Conservation (phyloP, 2,888 invertebrate species). For the Andrena chrysosceles region DNA sequence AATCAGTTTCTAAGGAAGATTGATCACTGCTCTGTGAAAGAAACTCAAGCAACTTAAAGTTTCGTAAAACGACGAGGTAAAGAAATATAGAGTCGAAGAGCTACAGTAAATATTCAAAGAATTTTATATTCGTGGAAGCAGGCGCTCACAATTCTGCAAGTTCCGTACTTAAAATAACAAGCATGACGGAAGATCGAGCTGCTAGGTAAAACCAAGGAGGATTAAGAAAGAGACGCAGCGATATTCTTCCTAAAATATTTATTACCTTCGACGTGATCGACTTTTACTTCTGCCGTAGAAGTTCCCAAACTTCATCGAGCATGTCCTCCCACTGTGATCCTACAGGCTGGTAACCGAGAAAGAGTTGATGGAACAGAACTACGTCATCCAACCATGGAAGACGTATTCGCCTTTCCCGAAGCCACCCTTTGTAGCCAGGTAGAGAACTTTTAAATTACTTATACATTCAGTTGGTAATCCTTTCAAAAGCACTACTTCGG, state of each 20-base stretch:
- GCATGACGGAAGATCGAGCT: conserved; percentile 12
- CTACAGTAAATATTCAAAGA: background rate
- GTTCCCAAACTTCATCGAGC: conserved; percentile 49
- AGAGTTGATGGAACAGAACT: conserved; percentile 13
- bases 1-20: background rate
- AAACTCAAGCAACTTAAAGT: background rate
- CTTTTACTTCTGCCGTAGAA: conserved; percentile 7
- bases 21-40: background rate
- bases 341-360: conserved; percentile 17
- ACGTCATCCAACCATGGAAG: conserved; percentile 28
- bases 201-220: conserved; percentile 10
- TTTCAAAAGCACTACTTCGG: conserved; percentile 26
- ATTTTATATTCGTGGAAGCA: background rate
- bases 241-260: conserved; percentile 68
- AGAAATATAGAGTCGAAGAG: background rate
- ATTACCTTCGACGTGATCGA: conserved; percentile 59
- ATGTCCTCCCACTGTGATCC: conserved; percentile 10
- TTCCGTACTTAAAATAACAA: background rate
- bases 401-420: conserved; percentile 40
- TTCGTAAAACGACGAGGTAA: background rate
- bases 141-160: background rate
- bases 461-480: conserved; percentile 59
- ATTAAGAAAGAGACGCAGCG: conserved; percentile 40
- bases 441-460: conserved; percentile 62
- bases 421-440: conserved; percentile 48